A percentile compares a stretch with the other conserved stretches of the same genome.
Evolutionary conservation across 2,113 vertebrate species (phyloP).

Genomic region (Bubalus kerabau): DNA sequence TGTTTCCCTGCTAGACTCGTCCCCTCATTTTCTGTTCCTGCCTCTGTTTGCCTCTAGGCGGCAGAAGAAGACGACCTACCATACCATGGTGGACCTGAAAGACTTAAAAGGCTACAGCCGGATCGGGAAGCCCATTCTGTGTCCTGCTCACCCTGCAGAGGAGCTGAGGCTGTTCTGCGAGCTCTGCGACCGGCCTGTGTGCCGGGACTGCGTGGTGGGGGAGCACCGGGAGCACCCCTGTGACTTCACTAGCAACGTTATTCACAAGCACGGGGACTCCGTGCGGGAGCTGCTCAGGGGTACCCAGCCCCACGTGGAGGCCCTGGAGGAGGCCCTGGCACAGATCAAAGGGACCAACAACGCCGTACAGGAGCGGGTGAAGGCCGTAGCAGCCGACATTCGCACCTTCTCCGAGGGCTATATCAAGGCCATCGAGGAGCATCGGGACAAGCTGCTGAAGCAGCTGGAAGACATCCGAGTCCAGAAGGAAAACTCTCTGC

Average conservation of each 20-base stretch:
- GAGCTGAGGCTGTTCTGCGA: slow-evolving; percentile 92
- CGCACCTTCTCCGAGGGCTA: slow-evolving; percentile 83
- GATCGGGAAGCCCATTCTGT: slow-evolving; percentile 82
- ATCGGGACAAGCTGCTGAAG: slow-evolving; percentile 84
- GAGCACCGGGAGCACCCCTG: slow-evolving; percentile 87
- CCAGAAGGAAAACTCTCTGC: slow-evolving; percentile 86
- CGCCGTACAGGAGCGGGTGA: slow-evolving; percentile 68
- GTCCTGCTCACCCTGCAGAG: slow-evolving; percentile 85
- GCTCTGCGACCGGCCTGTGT: slow-evolving; percentile 87
- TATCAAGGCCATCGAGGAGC: slow-evolving; percentile 84
- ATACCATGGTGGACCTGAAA: slow-evolving; percentile 80
- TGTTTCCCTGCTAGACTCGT: neutral
- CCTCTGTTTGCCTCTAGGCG: slow-evolving; percentile 79
- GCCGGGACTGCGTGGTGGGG: slow-evolving; percentile 83
- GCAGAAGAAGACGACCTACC: slow-evolving; percentile 89
- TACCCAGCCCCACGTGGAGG: slow-evolving; percentile 81
- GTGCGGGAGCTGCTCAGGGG: slow-evolving; percentile 83
- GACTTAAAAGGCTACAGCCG: slow-evolving; percentile 80
- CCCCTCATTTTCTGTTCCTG: neutral
- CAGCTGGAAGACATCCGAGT: slow-evolving; percentile 85
- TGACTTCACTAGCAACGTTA: slow-evolving; percentile 76
- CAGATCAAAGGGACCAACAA: slow-evolving; percentile 77
- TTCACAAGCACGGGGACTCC: slow-evolving; percentile 82
- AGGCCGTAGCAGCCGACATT: slow-evolving; percentile 81
- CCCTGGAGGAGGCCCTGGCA: slow-evolving; percentile 80